Percentiles rank a stretch among this genome's conserved stretches.
phyloP scores from a whole-genome alignment of 2,888 invertebrate genomes.

The Taphrorychus bicolor region DNA sequence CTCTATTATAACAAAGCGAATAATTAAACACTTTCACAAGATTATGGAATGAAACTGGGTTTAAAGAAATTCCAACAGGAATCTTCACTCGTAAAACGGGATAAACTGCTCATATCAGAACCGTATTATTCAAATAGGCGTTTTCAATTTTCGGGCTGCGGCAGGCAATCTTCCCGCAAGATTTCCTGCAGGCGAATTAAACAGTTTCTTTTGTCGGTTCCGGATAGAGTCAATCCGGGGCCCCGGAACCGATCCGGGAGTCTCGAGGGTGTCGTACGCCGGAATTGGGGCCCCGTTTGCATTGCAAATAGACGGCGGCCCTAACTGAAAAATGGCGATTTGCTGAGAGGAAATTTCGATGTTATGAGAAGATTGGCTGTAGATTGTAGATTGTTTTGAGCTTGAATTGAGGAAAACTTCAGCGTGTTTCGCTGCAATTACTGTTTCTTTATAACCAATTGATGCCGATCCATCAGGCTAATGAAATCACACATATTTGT shows the following conservation, averaged over 20 bases:
- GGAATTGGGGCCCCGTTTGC: conserved; percentile 30
- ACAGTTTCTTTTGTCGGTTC: conserved; percentile 26
- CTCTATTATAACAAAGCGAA: not conserved
- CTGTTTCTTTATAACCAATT: too few species aligned
- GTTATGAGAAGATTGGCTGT: conserved; percentile 25
- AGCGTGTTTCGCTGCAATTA: too few species aligned
- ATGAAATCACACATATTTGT: conserved; percentile 50
- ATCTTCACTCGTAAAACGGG: not conserved
- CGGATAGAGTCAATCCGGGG: conserved; percentile 31
- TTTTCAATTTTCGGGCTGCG: conserved; percentile 37
- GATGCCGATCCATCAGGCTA: conserved; percentile 44
- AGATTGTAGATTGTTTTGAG: not conserved
- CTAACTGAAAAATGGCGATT: conserved; percentile 31
- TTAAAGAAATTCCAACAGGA: too few species aligned
- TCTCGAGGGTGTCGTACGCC: conserved; percentile 29
- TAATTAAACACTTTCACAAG: too few species aligned
- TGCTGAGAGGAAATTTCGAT: conserved; percentile 24
- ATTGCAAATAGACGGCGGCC: conserved; percentile 30
- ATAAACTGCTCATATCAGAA: conserved; percentile 10
- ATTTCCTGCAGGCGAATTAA: conserved; percentile 37
- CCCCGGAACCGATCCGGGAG: conserved; percentile 23
- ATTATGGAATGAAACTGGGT: too few species aligned
- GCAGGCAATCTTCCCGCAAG: conserved; percentile 37
- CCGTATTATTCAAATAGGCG: conserved; percentile 38
- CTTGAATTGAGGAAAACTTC: not conserved